Evolutionary conservation across 2,888 invertebrate species (phyloP).

Genomic region (Sinelater perroti): DNA sequence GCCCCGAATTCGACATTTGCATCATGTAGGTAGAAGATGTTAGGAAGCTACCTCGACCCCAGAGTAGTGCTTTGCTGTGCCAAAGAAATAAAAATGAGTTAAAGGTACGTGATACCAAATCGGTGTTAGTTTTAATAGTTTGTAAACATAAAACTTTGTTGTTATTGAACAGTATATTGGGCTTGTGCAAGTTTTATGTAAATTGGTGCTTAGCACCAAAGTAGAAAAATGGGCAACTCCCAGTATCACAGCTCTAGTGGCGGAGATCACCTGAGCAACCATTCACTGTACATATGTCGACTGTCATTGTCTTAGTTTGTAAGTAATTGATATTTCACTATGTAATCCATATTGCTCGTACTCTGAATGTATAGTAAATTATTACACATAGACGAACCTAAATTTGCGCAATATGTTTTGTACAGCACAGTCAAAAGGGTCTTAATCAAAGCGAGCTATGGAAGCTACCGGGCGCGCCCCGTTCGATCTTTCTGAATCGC

Average conservation of each 20-base stretch:
- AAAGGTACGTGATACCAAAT: slow-evolving; percentile 51
- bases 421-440: slow-evolving; percentile 34
- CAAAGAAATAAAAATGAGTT: slow-evolving; percentile 54
- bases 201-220: slow-evolving; percentile 54
- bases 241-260: slow-evolving; percentile 30
- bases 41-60: slow-evolving; percentile 48
- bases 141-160: slow-evolving; percentile 38
- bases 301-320: slow-evolving; percentile 60
- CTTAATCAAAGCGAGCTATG: too few species aligned
- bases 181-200: slow-evolving; percentile 58
- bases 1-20: slow-evolving; percentile 25
- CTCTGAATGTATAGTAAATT: slow-evolving; percentile 62
- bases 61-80: slow-evolving; percentile 60
- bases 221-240: slow-evolving; percentile 33
- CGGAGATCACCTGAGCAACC: slow-evolving; percentile 26
- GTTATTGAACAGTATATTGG: slow-evolving; percentile 49
- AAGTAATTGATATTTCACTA: slow-evolving; percentile 59
- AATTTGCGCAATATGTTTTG: slow-evolving; percentile 39
- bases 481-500: too few species aligned
- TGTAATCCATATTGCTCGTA: slow-evolving; percentile 61
- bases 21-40: slow-evolving; percentile 38
- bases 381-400: slow-evolving; percentile 56
- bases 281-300: slow-evolving; percentile 58
- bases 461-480: too few species aligned
- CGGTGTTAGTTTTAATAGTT: slow-evolving; percentile 44